A percentile compares a stretch with the other conserved stretches of the same genome.
phyloP scores from a whole-genome alignment of 2,113 vertebrate species.

The Gambusia affinis region DNA sequence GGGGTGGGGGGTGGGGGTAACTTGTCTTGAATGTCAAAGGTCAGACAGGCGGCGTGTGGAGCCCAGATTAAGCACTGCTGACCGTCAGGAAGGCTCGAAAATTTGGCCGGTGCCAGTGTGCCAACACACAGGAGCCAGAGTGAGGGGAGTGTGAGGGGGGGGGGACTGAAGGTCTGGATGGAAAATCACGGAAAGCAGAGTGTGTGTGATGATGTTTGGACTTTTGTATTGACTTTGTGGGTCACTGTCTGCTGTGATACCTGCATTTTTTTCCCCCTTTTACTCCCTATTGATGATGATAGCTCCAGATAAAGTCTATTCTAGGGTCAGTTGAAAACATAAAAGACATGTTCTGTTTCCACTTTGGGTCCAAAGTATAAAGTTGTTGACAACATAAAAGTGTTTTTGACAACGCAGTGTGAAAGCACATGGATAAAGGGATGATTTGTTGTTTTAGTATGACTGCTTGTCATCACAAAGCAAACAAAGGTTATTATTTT shows the following conservation, averaged over 20 bases:
- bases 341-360: not conserved
- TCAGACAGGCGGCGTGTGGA: conserved; percentile 54
- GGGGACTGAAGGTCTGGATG: conserved; percentile 30
- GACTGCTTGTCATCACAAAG: not conserved
- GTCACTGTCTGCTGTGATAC: conserved; percentile 19
- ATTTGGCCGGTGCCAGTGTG: conserved; percentile 57
- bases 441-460: not conserved
- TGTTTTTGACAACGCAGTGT: not conserved
- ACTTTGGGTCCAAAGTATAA: not conserved
- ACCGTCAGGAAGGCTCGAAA: conserved; percentile 43
- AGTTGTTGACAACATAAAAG: not conserved
- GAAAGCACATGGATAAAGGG: not conserved
- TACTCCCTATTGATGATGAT: not conserved
- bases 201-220: conserved; percentile 23
- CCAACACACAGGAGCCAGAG: conserved; percentile 30
- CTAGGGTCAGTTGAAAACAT: not conserved
- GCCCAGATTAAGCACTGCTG: conserved; percentile 16
- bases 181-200: conserved; percentile 57
- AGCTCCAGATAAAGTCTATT: not conserved
- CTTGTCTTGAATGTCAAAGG: conserved; percentile 69
- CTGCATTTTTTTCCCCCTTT: conserved; percentile 5
- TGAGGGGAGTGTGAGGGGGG: not conserved
- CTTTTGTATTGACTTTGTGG: conserved; percentile 45
- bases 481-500: not conserved
- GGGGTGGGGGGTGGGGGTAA: not conserved